These are phyloP conservation scores for Microplitis deprimator DNA, from an alignment of 2,888 invertebrate species.

Conservation along the genomic window DNA sequence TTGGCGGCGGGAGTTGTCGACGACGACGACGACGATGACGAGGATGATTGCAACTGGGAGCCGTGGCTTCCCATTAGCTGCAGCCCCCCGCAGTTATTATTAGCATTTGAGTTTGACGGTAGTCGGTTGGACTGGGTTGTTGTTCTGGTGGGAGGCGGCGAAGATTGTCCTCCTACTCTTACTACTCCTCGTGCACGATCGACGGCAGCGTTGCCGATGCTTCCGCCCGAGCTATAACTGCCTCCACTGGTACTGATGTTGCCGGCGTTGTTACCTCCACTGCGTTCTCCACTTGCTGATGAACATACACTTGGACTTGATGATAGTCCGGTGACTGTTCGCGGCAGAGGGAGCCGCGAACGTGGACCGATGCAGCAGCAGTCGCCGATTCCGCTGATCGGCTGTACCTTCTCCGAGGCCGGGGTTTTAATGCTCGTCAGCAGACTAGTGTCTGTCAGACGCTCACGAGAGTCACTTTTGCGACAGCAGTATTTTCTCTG, in stretches of 20 bases:
- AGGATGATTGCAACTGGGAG: slow-evolving; percentile 48
- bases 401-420: slow-evolving; percentile 48
- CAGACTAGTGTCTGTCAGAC: slow-evolving; percentile 54
- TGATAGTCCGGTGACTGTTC: slow-evolving; percentile 41
- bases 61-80: slow-evolving; percentile 56
- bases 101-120: slow-evolving; percentile 63
- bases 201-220: slow-evolving; percentile 41
- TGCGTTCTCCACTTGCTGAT: slow-evolving; percentile 4
- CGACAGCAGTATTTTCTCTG: slow-evolving; percentile 52
- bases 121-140: slow-evolving; percentile 53
- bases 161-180: slow-evolving; percentile 47
- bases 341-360: slow-evolving; percentile 62
- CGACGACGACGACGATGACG: slow-evolving; percentile 34
- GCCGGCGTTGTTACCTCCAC: slow-evolving; percentile 20
- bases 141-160: slow-evolving; percentile 45
- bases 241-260: slow-evolving; percentile 25
- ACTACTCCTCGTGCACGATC: slow-evolving; percentile 30
- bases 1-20: slow-evolving; percentile 5
- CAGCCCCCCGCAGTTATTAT: slow-evolving; percentile 67
- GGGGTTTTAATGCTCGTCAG: slow-evolving; percentile 15
- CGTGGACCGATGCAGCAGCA: slow-evolving; percentile 67
- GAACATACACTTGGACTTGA: slow-evolving; percentile 45
- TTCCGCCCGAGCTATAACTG: slow-evolving; percentile 22
- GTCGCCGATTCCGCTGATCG: slow-evolving; percentile 51
- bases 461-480: slow-evolving; percentile 61